Conservation (phyloP, 23 tunicate species). For the Botrylloides violaceus region DNA sequence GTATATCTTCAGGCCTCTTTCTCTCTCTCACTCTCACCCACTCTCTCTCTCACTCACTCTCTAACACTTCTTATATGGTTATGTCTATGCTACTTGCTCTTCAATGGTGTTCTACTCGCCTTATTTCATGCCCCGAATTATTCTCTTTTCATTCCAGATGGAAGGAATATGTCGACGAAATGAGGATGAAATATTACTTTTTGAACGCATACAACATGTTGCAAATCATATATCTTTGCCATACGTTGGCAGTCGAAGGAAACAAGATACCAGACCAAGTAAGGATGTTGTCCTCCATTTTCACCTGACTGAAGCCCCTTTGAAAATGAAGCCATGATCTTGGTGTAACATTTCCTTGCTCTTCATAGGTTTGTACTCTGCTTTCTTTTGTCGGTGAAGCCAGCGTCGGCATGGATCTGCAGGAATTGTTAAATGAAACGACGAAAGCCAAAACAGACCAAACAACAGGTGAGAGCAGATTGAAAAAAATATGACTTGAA, state of each 20-base stretch:
- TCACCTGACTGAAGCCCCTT: no score
- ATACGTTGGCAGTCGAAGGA: constrained; percentile 27
- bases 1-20: no score
- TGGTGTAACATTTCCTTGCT: not conserved
- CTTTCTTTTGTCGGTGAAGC: constrained; percentile 23
- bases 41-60: no score
- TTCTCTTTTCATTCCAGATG: constrained; percentile 19
- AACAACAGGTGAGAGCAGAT: no score
- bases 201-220: constrained; percentile 50
- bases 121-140: not conserved
- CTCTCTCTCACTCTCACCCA: no score
- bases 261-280: constrained; percentile 42
- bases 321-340: not conserved
- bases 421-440: not conserved
- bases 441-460: no score
- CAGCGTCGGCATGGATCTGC: not conserved
- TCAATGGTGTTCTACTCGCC: not conserved
- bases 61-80: no score
- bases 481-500: no score
- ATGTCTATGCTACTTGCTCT: not conserved
- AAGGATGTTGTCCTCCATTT: no score
- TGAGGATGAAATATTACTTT: constrained; percentile 42
- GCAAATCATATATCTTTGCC: constrained; percentile 58
- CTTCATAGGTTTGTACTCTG: constrained; percentile 30
- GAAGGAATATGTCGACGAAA: constrained; percentile 26